Evolutionary conservation across 1,140 invertebrate species (phyloP).

Genomic region (Lasioglossum baleicum): DNA sequence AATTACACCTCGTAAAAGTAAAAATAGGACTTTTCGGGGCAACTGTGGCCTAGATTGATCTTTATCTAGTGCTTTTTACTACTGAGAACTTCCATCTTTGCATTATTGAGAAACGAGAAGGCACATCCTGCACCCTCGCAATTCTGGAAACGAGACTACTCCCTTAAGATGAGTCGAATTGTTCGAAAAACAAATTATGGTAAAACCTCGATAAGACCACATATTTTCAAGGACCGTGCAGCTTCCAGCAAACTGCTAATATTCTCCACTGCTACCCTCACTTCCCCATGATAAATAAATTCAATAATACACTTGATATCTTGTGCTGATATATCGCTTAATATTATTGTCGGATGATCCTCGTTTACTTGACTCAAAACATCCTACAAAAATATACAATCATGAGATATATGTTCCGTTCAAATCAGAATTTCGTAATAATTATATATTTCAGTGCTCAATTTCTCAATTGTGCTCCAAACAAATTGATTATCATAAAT

Average conservation of each 20-base stretch:
- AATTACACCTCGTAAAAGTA: no score
- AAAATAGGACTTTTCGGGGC: no score
- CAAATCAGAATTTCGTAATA: background rate
- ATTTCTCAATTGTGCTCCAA: no score
- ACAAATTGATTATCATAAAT: background rate
- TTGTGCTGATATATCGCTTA: constrained; percentile 79
- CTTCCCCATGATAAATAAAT: constrained; percentile 83
- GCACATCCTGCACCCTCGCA: no score
- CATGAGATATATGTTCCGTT: background rate
- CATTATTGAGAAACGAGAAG: no score
- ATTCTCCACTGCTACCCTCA: constrained; percentile 78
- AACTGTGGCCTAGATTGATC: no score
- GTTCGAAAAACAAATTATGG: background rate
- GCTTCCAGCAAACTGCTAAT: constrained; percentile 78
- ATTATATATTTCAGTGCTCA: background rate
- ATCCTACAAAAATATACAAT: constrained; percentile 66
- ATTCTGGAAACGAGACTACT: no score
- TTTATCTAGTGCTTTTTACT: no score
- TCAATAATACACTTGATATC: constrained; percentile 80
- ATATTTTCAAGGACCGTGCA: constrained; percentile 79
- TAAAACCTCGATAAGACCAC: constrained; percentile 78
- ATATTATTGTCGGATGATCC: constrained; percentile 80
- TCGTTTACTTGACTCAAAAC: constrained; percentile 75
- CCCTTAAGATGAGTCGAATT: background rate
- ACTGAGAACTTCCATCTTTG: no score